Evolutionary conservation across 2,113 vertebrate species (phyloP).

Genomic region (Mesembrinibis cayennensis): DNA sequence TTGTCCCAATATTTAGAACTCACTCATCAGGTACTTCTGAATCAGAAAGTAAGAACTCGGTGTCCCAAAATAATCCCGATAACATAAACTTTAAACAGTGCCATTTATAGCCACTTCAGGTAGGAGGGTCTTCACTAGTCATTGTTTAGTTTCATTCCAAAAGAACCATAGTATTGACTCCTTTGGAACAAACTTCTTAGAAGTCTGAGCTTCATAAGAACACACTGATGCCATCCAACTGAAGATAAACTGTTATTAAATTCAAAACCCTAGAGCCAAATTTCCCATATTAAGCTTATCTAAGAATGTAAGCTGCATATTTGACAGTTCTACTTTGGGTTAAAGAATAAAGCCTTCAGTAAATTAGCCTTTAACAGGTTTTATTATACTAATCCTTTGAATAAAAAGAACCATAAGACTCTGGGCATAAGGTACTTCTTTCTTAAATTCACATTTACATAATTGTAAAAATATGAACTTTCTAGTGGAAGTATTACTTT

Average conservation of each 20-base stretch:
- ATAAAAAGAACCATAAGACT: neutral
- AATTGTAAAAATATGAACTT: neutral
- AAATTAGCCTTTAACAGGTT: neutral
- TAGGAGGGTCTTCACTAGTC: neutral
- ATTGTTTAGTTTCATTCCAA: neutral
- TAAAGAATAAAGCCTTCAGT: neutral
- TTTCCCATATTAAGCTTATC: neutral
- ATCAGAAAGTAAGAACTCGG: neutral
- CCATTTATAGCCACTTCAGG: neutral
- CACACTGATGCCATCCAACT: neutral
- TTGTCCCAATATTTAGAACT: neutral
- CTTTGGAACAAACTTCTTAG: neutral
- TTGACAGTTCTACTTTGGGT: neutral
- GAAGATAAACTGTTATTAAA: neutral
- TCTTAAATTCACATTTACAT: neutral
- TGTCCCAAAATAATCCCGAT: neutral
- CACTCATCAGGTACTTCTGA: neutral
- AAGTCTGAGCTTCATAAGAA: neutral
- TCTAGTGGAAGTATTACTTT: neutral
- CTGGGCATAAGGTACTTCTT: neutral
- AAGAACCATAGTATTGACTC: neutral
- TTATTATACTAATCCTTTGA: neutral
- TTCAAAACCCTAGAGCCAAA: neutral
- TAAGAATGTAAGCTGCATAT: neutral
- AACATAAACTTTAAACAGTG: neutral